These are phyloP conservation scores for Peromyscus eremicus DNA, from an alignment of 2,797 vertebrate genomes.

Conservation along the genomic window DNA sequence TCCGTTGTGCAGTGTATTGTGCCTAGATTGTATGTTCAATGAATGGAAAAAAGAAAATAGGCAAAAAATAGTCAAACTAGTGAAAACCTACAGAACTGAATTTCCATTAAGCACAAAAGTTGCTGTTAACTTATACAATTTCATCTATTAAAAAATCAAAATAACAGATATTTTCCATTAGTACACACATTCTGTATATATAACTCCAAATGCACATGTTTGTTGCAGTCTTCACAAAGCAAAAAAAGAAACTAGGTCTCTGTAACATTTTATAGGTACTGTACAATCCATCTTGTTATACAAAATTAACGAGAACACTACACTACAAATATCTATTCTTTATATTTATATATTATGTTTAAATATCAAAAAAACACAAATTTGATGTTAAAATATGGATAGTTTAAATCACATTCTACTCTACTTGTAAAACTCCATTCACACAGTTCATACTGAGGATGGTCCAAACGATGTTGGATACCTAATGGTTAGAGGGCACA, in stretches of 20 bases:
- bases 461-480: constrained; percentile 83
- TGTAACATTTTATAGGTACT: neutral
- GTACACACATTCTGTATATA: neutral
- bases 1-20: neutral
- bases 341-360: constrained; percentile 25
- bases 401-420: constrained; percentile 63
- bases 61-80: neutral
- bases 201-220: constrained; percentile 24
- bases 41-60: constrained; percentile 1
- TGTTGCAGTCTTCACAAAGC: neutral
- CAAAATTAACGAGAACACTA: neutral
- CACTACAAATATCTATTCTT: neutral
- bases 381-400: constrained; percentile 35
- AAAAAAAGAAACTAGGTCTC: constrained; percentile 19
- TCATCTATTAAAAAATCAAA: neutral
- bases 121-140: neutral
- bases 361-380: constrained; percentile 30
- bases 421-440: constrained; percentile 69
- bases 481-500: constrained; percentile 85
- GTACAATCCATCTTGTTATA: neutral
- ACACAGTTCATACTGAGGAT: constrained; percentile 69
- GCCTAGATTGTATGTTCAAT: neutral
- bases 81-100: neutral
- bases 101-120: constrained; percentile 40
- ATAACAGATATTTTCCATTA: constrained; percentile 16